phyloP scores from a whole-genome alignment of 2,888 invertebrate genomes.

The Drosophila demipolita region DNA sequence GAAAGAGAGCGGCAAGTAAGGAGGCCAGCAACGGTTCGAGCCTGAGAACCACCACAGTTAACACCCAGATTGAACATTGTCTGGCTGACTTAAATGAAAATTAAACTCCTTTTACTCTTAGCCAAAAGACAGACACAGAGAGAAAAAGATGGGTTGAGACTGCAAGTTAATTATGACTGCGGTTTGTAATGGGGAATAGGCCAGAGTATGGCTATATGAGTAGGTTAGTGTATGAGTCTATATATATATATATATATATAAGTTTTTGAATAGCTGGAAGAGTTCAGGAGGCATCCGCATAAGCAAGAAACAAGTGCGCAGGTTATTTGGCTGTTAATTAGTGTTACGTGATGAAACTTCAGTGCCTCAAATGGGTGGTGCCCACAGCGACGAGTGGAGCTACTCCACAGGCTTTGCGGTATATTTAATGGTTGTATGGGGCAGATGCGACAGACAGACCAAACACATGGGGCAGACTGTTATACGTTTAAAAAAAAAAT shows the following conservation, averaged over 20 bases:
- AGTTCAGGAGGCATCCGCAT: conserved; percentile 42
- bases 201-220: conserved; percentile 5
- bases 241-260: conserved; percentile 22
- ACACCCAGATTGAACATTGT: conserved; percentile 48
- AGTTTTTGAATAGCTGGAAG: conserved; percentile 36
- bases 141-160: conserved; percentile 45
- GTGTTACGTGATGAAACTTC: conserved; percentile 76
- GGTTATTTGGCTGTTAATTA: conserved; percentile 76
- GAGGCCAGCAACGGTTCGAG: conserved; percentile 2
- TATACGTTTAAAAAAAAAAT: conserved; percentile 17
- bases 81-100: conserved; percentile 68
- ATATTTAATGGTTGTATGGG: conserved; percentile 47
- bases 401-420: conserved; percentile 33
- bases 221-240: conserved; percentile 12
- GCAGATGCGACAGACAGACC: conserved; percentile 11
- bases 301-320: conserved; percentile 71
- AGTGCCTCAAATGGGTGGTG: conserved; percentile 63
- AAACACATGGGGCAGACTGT: conserved; percentile 22
- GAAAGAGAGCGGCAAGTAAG: conserved; percentile 2
- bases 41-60: conserved; percentile 21
- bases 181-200: conserved; percentile 48
- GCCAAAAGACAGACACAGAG: conserved; percentile 23
- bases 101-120: conserved; percentile 53
- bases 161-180: conserved; percentile 78
- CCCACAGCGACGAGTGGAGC: conserved; percentile 35